Evolutionary conservation across 2,797 vertebrate genomes (phyloP).

Genomic region (Catharus ustulatus): DNA sequence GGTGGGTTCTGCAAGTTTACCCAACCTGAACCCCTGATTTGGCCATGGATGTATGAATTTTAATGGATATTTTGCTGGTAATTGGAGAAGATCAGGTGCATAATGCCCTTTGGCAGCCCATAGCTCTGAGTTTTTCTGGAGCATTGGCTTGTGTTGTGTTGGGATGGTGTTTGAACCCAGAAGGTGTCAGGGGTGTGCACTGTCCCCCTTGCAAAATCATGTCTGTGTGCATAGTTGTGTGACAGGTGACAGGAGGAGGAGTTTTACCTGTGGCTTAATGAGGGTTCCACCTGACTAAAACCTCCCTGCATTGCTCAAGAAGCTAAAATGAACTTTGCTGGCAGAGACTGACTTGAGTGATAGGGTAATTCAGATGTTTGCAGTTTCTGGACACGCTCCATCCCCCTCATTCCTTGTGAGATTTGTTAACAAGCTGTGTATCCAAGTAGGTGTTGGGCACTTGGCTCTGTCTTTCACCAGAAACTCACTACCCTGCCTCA

Average conservation of each 20-base stretch:
- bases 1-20: not conserved
- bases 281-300: slow-evolving; percentile 18
- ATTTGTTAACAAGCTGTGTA: not conserved
- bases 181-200: not conserved
- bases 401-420: not conserved
- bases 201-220: slow-evolving; percentile 8
- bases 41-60: not conserved
- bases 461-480: not conserved
- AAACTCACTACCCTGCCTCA: not conserved
- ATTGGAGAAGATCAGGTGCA: not conserved
- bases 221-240: not conserved
- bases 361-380: not conserved
- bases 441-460: not conserved
- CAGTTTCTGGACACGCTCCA: not conserved
- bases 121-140: not conserved
- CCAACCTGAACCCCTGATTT: not conserved
- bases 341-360: not conserved
- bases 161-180: not conserved
- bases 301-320: not conserved
- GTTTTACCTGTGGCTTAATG: not conserved
- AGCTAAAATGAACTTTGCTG: not conserved
- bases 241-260: slow-evolving; percentile 24
- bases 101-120: not conserved
- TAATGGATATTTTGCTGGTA: not conserved
- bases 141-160: not conserved